These are phyloP conservation scores for Lathronympha strigana DNA, from an alignment of 2,888 invertebrate species.

Conservation along the genomic window DNA sequence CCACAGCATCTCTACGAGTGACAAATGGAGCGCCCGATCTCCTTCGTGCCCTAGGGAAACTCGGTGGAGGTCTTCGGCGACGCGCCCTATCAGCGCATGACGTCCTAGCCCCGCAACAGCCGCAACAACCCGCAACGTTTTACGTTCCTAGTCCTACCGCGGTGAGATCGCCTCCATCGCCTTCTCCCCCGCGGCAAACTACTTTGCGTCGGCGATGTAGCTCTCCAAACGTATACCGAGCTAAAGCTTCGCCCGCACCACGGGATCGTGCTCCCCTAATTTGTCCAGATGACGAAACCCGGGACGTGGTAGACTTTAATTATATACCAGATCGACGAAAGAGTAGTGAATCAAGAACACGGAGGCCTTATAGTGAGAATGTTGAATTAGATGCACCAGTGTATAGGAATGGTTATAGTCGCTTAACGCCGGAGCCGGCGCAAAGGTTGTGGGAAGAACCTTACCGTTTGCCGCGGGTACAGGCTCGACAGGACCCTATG, in stretches of 20 bases:
- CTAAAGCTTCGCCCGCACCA: conserved; percentile 60
- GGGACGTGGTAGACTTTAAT: conserved; percentile 71
- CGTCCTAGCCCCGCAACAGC: conserved; percentile 84
- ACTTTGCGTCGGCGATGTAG: conserved; percentile 74
- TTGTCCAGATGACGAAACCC: conserved; percentile 70
- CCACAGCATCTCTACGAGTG: conserved; percentile 78
- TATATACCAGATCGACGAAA: conserved; percentile 70
- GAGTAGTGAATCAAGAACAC: conserved; percentile 63
- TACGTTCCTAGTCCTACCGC: conserved; percentile 88
- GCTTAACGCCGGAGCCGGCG: conserved; percentile 61
- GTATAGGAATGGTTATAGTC: conserved; percentile 73
- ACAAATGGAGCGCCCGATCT: conserved; percentile 87
- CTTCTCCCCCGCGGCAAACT: conserved; percentile 69
- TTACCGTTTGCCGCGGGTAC: conserved; percentile 75
- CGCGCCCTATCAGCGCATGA: conserved; percentile 89
- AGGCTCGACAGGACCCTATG: conserved; percentile 69
- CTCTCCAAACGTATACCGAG: conserved; percentile 76
- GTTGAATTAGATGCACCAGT: conserved; percentile 70
- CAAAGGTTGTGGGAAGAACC: conserved; percentile 78
- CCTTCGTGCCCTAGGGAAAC: conserved; percentile 87
- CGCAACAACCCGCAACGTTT: conserved; percentile 85
- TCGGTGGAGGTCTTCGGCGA: conserved; percentile 87
- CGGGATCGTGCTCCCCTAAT: conserved; percentile 69
- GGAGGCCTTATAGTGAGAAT: conserved; percentile 78
- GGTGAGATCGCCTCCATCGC: conserved; percentile 74